These are phyloP conservation scores for Solenopsis invicta DNA, from an alignment of 1,140 invertebrate species.

Conservation along the genomic window DNA sequence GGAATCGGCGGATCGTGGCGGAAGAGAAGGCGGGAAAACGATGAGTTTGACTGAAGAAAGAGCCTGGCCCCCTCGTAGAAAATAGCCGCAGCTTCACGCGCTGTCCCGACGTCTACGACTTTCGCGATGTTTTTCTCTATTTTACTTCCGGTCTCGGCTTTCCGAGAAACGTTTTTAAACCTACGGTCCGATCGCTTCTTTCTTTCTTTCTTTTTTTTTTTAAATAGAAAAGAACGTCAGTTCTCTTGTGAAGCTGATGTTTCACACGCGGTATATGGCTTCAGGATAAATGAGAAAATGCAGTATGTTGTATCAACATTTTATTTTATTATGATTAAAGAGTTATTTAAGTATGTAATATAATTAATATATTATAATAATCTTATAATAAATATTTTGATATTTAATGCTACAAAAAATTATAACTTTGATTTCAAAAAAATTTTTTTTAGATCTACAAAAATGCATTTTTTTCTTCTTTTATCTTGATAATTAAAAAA, in stretches of 20 bases:
- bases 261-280: background rate
- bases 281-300: slow-evolving; percentile 1
- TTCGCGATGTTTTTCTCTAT: slow-evolving; percentile 69
- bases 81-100: slow-evolving; percentile 64
- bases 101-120: slow-evolving; percentile 69
- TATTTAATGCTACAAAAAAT: background rate
- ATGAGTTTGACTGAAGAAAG: slow-evolving; percentile 48
- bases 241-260: background rate
- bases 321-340: background rate
- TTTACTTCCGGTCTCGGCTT: slow-evolving; percentile 68
- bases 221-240: background rate
- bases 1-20: slow-evolving; percentile 19
- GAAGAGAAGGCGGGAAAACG: slow-evolving; percentile 1
- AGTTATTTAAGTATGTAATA: background rate
- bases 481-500: background rate
- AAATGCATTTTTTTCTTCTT: background rate
- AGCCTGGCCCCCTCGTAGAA: slow-evolving; percentile 57
- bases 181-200: slow-evolving; percentile 1
- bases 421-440: background rate
- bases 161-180: slow-evolving; percentile 42
- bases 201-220: slow-evolving; percentile 29
- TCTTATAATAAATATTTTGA: background rate
- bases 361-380: background rate
- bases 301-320: background rate
- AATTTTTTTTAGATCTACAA: background rate